Evolutionary conservation across 2,888 invertebrate species (phyloP).

Genomic region (Drosophila diplacantha): DNA sequence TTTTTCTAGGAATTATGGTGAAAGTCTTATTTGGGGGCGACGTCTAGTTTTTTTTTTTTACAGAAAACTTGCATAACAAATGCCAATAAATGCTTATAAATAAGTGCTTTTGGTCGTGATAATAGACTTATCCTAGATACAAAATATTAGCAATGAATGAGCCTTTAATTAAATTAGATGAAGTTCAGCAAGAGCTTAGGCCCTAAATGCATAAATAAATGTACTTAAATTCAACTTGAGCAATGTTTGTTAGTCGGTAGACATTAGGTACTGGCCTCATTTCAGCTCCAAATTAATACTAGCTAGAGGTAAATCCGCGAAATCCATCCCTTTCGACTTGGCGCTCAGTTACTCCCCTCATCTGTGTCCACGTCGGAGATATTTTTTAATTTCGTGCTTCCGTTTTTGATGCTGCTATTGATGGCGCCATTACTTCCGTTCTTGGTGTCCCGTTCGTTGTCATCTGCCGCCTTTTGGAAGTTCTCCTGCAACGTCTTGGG

Average conservation of each 20-base stretch:
- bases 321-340: not conserved
- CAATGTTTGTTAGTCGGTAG: slow-evolving; percentile 41
- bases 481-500: slow-evolving; percentile 73
- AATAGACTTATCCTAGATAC: slow-evolving; percentile 38
- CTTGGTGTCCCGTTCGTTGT: slow-evolving; percentile 56
- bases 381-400: slow-evolving; percentile 65
- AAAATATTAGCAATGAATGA: slow-evolving; percentile 46
- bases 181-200: slow-evolving; percentile 54
- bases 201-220: slow-evolving; percentile 52
- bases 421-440: slow-evolving; percentile 28
- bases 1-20: too few species aligned
- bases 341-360: slow-evolving; percentile 76
- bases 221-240: slow-evolving; percentile 47
- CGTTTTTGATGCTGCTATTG: slow-evolving; percentile 18
- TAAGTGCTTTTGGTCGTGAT: slow-evolving; percentile 53
- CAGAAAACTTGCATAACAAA: slow-evolving; percentile 54
- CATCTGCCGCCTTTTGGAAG: slow-evolving; percentile 73
- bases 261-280: slow-evolving; percentile 56
- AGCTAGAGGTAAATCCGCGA: slow-evolving; percentile 25
- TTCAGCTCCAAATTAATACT: slow-evolving; percentile 59
- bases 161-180: slow-evolving; percentile 49
- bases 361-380: slow-evolving; percentile 77
- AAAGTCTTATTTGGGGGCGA: too few species aligned
- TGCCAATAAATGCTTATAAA: slow-evolving; percentile 62
- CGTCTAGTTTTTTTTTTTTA: slow-evolving; percentile 12